Base-by-base conservation (phyloP, 2,797 vertebrate species). In the Characodon lateralis region DNA sequence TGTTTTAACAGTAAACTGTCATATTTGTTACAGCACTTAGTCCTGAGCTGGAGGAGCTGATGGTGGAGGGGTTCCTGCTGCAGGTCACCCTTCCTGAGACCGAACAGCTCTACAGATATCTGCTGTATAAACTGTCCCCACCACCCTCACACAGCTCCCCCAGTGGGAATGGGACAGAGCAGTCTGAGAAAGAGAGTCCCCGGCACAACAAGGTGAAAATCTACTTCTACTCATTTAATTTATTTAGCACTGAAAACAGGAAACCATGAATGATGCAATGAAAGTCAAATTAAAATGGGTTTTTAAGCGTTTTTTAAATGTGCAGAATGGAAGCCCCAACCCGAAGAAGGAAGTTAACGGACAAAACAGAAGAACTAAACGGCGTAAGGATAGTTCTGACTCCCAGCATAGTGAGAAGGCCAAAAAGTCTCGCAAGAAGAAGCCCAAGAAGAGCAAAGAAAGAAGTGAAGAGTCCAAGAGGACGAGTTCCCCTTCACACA, bases 11-110 rank as follows among this genome's bases (percentile, higher is more conserved):
- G 53, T 82, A 26, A 77, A 68, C 53, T 8, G 16, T 78, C 31
- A 20, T 61, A 0, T 84, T 46, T 91, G 55, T 68, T 55, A 31
- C 75, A 99, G 98, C 93, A 74, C 85, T 99, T 13, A 93, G 94
- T 83, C 82, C 95, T 0, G 97, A 98, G 83, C 93, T 99, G 93
- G 97, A 97, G 53, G 97, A 99, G 89, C 87, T 99, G 89, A 95
- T 99, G 95, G 97, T 99, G 93, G 98, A 99, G 91, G 98, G 97
- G 39, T 97, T 99, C 87, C 95, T 99, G 88, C 96, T 99, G 51
- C 98, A 99, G 93, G 98, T 99, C 71, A 97, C 97, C 26, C 93
- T 99, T 85, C 98, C 98, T 0, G 98, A 99, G 93, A 97, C 97
- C 0, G 97, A 99, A 93, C 96, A 98, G 90, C 94, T 99, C 76